Evolutionary conservation across 35 echinoderm and acorn worm species (phyloP).

Genomic region (Heliocidaris tuberculata): DNA sequence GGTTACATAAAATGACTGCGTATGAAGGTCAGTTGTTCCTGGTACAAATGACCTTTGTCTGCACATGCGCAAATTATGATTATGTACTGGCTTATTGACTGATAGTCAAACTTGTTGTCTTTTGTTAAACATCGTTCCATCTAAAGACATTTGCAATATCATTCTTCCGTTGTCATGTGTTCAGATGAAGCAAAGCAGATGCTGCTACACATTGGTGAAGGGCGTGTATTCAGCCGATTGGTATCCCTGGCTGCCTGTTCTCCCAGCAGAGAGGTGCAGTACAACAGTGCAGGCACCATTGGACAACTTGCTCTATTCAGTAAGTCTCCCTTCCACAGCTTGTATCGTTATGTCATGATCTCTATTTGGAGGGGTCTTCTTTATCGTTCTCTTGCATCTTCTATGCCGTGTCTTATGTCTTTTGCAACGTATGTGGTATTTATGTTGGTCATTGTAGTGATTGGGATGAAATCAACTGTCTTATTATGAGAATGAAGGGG

Average conservation of each 20-base stretch:
- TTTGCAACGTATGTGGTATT: background rate
- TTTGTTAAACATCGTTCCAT: too few relatives aligned
- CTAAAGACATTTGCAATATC: background rate
- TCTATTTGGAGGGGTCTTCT: background rate
- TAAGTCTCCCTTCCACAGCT: background rate
- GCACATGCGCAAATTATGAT: too few relatives aligned
- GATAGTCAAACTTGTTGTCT: too few relatives aligned
- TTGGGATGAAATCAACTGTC: background rate
- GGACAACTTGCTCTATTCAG: slow-evolving; percentile 78
- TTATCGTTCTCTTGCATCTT: too few relatives aligned
- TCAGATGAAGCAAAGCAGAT: slow-evolving; percentile 77
- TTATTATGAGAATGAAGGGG: too few relatives aligned
- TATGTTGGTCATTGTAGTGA: background rate
- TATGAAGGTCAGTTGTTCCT: too few relatives aligned
- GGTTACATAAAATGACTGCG: too few relatives aligned
- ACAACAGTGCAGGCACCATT: slow-evolving; percentile 96
- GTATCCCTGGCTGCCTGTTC: slow-evolving; percentile 84
- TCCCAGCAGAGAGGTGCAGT: slow-evolving; percentile 84
- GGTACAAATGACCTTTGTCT: too few relatives aligned
- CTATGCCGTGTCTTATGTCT: too few relatives aligned
- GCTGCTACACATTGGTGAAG: slow-evolving; percentile 49
- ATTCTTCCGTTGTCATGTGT: background rate
- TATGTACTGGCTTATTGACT: too few relatives aligned
- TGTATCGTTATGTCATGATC: background rate
- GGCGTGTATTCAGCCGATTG: slow-evolving; percentile 66